phyloP scores from a whole-genome alignment of 2,888 invertebrate species.

The Pecten maximus region DNA sequence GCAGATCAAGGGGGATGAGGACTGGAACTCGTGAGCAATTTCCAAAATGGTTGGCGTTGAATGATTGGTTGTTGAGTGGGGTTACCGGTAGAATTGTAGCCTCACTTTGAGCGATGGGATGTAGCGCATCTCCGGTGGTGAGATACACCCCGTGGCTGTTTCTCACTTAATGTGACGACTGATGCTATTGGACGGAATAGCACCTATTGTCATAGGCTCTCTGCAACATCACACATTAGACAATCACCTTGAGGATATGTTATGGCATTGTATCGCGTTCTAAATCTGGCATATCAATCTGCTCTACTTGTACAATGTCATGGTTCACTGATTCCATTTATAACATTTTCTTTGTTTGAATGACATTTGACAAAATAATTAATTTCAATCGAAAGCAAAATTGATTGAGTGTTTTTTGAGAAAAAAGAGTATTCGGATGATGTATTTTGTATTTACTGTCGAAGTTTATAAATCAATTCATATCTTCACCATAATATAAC shows the following conservation, averaged over 20 bases:
- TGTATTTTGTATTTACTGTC: too few relatives aligned
- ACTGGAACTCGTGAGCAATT: not conserved
- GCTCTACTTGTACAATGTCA: not conserved
- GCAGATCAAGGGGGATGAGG: not conserved
- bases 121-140: slow-evolving; percentile 27
- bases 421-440: not conserved
- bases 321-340: not conserved
- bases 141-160: slow-evolving; percentile 7
- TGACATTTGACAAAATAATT: not conserved
- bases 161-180: not conserved
- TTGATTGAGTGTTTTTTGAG: not conserved
- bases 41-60: slow-evolving; percentile 32
- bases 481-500: too few relatives aligned
- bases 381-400: not conserved
- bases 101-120: slow-evolving; percentile 33
- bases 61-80: slow-evolving; percentile 11
- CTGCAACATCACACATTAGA: not conserved
- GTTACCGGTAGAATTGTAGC: slow-evolving; percentile 1
- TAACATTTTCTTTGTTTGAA: not conserved
- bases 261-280: not conserved
- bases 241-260: not conserved
- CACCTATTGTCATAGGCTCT: not conserved
- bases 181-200: slow-evolving; percentile 17
- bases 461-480: too few relatives aligned
- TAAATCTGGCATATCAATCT: not conserved